Evolutionary conservation across 2,797 vertebrate species (phyloP), one percentile per base, ranked within the genome.

Genomic region (Thalassophryne amazonica): DNA sequence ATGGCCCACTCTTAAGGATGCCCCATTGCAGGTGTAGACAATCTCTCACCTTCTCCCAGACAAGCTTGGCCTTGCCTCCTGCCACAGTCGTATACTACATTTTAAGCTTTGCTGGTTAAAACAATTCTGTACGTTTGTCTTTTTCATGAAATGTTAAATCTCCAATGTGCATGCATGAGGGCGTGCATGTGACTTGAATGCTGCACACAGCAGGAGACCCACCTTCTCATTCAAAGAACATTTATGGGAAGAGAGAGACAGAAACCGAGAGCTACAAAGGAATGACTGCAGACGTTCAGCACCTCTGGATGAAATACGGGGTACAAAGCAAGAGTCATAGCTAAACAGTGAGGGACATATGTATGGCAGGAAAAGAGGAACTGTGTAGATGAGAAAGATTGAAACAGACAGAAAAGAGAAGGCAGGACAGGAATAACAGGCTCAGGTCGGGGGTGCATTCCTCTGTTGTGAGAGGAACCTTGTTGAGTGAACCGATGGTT

Each of bases 381-480:
- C 13, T n/a, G 13, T 14, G 33, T 29, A 64, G 59, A 75, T 68
- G 58, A 59, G 62, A 55, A 49, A 42, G 55, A 68, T 16, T 21
- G 55, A 72, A 67, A 52, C 50, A 67, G 37, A 59, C 40, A 54
- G 48, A 52, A 19, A 6, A 17, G 33, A 45, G n/a, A 28, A 22
- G 17, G 43, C 21, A 38, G 50, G 39, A 33, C 62, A 45, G 69
- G 47, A 55, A 66, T 62, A 55, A 74, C 81, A 69, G 60, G 35
- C 45, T 29, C 58, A 61, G 66, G 79, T 78, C 48, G 39, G 37
- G 47, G 78, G 66, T 62, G 24, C 11, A 22, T 43, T 72, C 57
- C 56, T 78, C 48, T 77, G 71, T 80, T 75, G 75, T 78, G 76
- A 79, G 73, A 47, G 80, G 77, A 81, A 73, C 78, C 76, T 74